A percentile compares a stretch with the other conserved stretches of the same genome.
phyloP scores from a whole-genome alignment of 2,113 vertebrate genomes.

The Archocentrus centrarchus region DNA sequence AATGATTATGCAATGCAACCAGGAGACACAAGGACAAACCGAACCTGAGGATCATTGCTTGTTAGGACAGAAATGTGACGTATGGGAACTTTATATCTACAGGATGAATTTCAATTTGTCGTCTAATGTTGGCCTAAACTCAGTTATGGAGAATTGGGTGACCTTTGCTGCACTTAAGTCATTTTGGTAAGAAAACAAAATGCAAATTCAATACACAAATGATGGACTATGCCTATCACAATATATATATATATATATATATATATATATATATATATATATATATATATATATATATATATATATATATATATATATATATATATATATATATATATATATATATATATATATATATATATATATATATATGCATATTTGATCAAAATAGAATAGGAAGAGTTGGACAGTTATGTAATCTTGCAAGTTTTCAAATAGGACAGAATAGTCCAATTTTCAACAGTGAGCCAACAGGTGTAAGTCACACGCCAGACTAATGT shows the following conservation, averaged over 20 bases:
- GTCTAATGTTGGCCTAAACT: background rate
- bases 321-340: background rate
- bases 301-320: background rate
- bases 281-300: background rate
- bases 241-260: background rate
- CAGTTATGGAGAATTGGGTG: background rate
- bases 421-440: background rate
- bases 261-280: background rate
- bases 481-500: background rate
- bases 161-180: background rate
- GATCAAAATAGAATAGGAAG: background rate
- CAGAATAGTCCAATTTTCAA: background rate
- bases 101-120: background rate
- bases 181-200: slow-evolving; percentile 9
- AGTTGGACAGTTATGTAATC: background rate
- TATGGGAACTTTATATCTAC: background rate
- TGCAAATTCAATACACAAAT: background rate
- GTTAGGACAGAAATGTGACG: too few species aligned
- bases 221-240: background rate
- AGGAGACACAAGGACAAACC: too few species aligned
- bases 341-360: background rate
- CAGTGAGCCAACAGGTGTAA: background rate
- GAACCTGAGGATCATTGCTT: too few species aligned
- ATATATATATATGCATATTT: background rate
- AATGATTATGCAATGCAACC: too few species aligned